Conservation (phyloP, 2,113 vertebrate genomes). For the human region GRCh38 chr20:30379501-30380000, state of each 20-base stretch:
- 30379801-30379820: background rate
- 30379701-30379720: slow-evolving; percentile 12
- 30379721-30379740: background rate
- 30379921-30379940: background rate
- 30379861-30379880: background rate
- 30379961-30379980: background rate
- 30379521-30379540: background rate
- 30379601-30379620: slow-evolving; percentile 87
- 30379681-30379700: background rate
- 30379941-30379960: background rate
- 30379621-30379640: slow-evolving; percentile 86
- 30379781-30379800: background rate
- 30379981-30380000: slow-evolving; percentile 7
- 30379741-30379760: background rate
- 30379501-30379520: background rate
- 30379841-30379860: background rate
- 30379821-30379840: background rate
- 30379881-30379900: background rate
- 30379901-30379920: background rate
- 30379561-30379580: background rate
- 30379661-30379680: background rate
- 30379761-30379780: background rate
- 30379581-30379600: slow-evolving; percentile 92
- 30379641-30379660: slow-evolving; percentile 91
- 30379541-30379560: background rate